Percentiles rank a stretch among this genome's conserved stretches.
phyloP scores from a whole-genome alignment of 2,888 invertebrate species.

The Andrena fulva region DNA sequence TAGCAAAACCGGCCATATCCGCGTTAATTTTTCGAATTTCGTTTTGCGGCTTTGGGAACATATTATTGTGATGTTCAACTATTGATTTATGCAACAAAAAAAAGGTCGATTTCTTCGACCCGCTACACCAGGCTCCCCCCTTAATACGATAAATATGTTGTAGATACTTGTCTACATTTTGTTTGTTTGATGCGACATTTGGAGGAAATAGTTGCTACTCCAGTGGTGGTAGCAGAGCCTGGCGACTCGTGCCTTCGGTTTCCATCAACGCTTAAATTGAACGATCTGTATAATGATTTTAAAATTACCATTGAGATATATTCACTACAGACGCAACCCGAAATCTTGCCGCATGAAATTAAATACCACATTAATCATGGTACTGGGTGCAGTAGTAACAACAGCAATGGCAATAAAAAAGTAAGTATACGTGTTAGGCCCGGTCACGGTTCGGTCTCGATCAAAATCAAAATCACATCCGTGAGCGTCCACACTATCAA shows the following conservation, averaged over 20 bases:
- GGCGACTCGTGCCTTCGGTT: constrained; percentile 88
- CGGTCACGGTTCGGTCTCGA: too few relatives aligned
- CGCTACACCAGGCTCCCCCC: too few relatives aligned
- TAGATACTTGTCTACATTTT: constrained; percentile 89
- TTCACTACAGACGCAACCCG: constrained; percentile 92
- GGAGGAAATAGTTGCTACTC: constrained; percentile 91
- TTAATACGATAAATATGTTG: constrained; percentile 40
- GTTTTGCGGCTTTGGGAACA: too few relatives aligned
- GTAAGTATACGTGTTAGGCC: constrained; percentile 43
- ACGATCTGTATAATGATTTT: constrained; percentile 95
- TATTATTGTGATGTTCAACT: too few relatives aligned
- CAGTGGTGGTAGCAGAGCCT: constrained; percentile 90
- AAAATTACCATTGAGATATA: constrained; percentile 94
- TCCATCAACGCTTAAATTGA: constrained; percentile 91
- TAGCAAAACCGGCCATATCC: too few relatives aligned
- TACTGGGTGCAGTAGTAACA: constrained; percentile 50
- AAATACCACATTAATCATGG: constrained; percentile 92
- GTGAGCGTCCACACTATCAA: too few relatives aligned
- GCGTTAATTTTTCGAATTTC: too few relatives aligned
- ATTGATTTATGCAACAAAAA: too few relatives aligned
- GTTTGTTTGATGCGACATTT: constrained; percentile 92
- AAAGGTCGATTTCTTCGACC: too few relatives aligned
- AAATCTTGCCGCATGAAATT: constrained; percentile 93
- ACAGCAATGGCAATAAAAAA: constrained; percentile 69
- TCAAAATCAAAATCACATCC: too few relatives aligned